Evolutionary conservation across 1,140 invertebrate genomes (phyloP).

Genomic region (Probaryconus sp.): DNA sequence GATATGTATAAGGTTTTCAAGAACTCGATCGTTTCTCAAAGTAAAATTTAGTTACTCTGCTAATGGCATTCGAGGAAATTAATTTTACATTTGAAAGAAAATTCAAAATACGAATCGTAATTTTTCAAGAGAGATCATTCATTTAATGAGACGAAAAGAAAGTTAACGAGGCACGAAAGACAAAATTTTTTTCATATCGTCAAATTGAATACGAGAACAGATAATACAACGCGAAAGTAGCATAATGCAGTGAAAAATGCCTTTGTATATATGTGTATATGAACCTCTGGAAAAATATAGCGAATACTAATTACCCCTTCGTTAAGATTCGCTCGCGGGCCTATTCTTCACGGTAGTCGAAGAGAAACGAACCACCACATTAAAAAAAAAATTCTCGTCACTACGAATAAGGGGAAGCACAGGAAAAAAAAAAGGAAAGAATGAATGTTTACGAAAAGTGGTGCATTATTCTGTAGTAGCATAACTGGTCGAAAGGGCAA

Average conservation of each 20-base stretch:
- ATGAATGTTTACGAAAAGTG: slow-evolving; percentile 29
- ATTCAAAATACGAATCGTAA: too few species aligned
- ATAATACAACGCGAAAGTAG: slow-evolving; percentile 18
- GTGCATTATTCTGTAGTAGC: slow-evolving; percentile 38
- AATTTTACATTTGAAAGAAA: too few species aligned
- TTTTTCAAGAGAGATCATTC: too few species aligned
- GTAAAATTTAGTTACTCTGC: too few species aligned
- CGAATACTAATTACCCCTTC: slow-evolving; percentile 54
- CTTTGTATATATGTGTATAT: slow-evolving; percentile 12
- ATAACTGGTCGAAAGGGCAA: slow-evolving; percentile 19
- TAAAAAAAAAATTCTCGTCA: slow-evolving; percentile 20
- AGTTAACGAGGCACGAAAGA: slow-evolving; percentile 8
- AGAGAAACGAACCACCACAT: slow-evolving; percentile 15
- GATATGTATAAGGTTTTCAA: too few species aligned
- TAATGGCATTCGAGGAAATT: too few species aligned
- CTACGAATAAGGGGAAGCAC: not conserved
- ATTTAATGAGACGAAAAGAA: too few species aligned
- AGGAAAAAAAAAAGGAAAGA: slow-evolving; percentile 6
- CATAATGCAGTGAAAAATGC: slow-evolving; percentile 4
- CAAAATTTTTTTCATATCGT: slow-evolving; percentile 7
- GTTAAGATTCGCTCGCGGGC: slow-evolving; percentile 46
- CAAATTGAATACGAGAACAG: slow-evolving; percentile 7
- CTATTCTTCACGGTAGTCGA: slow-evolving; percentile 28
- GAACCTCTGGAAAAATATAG: slow-evolving; percentile 9
- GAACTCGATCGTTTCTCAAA: too few species aligned